Base-by-base conservation (phyloP, 2,113 vertebrate species). In the Solenodon paradoxus region DNA sequence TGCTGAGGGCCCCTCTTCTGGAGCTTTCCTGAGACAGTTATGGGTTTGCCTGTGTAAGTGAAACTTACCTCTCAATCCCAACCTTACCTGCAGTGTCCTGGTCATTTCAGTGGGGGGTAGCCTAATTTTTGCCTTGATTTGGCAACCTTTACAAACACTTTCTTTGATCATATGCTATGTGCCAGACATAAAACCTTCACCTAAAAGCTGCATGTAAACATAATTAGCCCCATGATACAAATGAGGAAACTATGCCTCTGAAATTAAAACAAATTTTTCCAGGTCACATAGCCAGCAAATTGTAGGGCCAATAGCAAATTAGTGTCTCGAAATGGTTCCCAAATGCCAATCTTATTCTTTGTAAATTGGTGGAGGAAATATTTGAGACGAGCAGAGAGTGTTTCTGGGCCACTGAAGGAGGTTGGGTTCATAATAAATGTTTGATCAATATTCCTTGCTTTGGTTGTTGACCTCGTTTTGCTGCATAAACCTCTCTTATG, bases 401-500 rank as follows among this genome's bases (percentile, higher is more conserved):
- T 96, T 95, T 94, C 84, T 90, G 68, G 68, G 22, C 61, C 61
- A 12, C 47, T 53, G 13, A 55, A 86, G n/a, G 83, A 94, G 32
- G 81, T 24, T 83, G 69, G 74, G 45, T 59, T 90, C n/a, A 69
- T 92, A 55, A 10, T 86, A 87, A 89, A 30, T 89, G 57, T 49
- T 86, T 63, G 72, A 45, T 96, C 87, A 63, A 63, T 96, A 86
- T 1, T 79, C 42, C 32, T 45, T 78, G 35, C 63, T 96, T 93
- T 88, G 63, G 47, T 78, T 92, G 90, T 81, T 74, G 68, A 72
- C 55, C 86, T 11, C 30, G 68, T 89, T 61, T 86, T 84, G 40
- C 83, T 92, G 55, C 49, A 68, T 35, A 93, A 77, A 63, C 49
- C 42, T 92, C 68, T 89, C 42, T 47, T 84, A 96, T 96, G 93